Evolutionary conservation across 2,888 invertebrate genomes (phyloP).

Genomic region (Monopis laevigella): DNA sequence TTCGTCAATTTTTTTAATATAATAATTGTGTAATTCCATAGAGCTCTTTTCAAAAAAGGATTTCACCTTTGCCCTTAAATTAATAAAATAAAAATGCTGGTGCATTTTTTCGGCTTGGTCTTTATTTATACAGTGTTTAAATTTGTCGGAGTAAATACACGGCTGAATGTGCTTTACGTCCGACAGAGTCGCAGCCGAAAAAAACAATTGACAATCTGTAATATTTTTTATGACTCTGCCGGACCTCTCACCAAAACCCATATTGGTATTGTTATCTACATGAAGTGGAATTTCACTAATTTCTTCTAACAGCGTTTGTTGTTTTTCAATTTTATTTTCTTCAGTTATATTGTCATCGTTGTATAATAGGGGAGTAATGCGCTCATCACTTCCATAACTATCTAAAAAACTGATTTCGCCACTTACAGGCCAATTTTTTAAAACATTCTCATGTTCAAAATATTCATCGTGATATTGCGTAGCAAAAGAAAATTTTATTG

Average conservation of each 20-base stretch:
- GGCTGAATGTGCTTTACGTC: slow-evolving; percentile 66
- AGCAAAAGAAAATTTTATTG: slow-evolving; percentile 49
- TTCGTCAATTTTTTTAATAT: slow-evolving; percentile 15
- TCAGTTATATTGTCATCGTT: neutral
- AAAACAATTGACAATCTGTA: slow-evolving; percentile 41
- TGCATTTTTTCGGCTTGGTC: neutral
- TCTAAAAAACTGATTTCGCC: too few relatives aligned
- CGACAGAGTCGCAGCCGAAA: slow-evolving; percentile 69
- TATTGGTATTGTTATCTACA: slow-evolving; percentile 37
- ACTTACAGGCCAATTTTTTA: slow-evolving; percentile 41
- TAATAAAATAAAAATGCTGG: slow-evolving; percentile 9
- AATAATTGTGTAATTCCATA: slow-evolving; percentile 28
- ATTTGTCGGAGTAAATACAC: slow-evolving; percentile 41
- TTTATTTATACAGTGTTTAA: slow-evolving; percentile 20
- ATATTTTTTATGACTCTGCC: slow-evolving; percentile 64
- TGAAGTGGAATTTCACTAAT: slow-evolving; percentile 27
- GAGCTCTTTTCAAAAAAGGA: slow-evolving; percentile 42
- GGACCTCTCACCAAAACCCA: slow-evolving; percentile 69
- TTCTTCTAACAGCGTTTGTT: slow-evolving; percentile 38
- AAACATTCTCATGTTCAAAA: slow-evolving; percentile 32
- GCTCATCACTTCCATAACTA: too few relatives aligned
- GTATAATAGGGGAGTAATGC: too few relatives aligned
- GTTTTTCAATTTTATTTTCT: neutral
- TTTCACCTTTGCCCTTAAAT: slow-evolving; percentile 40
- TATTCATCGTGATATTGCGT: slow-evolving; percentile 43